These are phyloP conservation scores for Acronicta aceris DNA, from an alignment of 2,888 invertebrate species.

Conservation along the genomic window DNA sequence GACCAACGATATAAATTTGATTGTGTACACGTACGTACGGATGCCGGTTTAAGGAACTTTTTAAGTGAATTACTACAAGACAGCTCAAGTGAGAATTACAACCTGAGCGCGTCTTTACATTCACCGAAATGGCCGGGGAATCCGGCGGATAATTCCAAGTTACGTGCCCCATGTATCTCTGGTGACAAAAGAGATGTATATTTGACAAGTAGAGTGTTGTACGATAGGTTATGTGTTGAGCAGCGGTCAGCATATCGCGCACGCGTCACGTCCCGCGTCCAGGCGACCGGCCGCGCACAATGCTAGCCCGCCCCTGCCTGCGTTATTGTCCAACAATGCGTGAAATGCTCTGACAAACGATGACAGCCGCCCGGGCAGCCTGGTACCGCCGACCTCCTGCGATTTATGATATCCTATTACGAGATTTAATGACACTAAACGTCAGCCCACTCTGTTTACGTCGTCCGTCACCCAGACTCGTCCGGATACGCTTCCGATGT, in stretches of 20 bases:
- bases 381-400: constrained; percentile 83
- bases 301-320: constrained; percentile 75
- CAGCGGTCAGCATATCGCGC: constrained; percentile 56
- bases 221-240: constrained; percentile 39
- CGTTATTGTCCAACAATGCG: constrained; percentile 89
- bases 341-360: constrained; percentile 90
- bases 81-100: constrained; percentile 74
- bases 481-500: constrained; percentile 70
- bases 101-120: constrained; percentile 42
- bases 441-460: constrained; percentile 78
- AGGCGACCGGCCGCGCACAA: constrained; percentile 74
- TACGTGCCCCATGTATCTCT: constrained; percentile 39
- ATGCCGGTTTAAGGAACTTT: constrained; percentile 62
- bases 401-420: constrained; percentile 89
- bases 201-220: constrained; percentile 50
- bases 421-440: constrained; percentile 88
- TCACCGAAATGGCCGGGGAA: constrained; percentile 39
- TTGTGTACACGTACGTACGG: constrained; percentile 64
- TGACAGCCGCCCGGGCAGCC: constrained; percentile 85
- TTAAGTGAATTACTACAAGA: constrained; percentile 60
- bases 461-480: constrained; percentile 71
- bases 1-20: constrained; percentile 78
- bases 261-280: constrained; percentile 74
- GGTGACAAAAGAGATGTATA: constrained; percentile 51
- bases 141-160: constrained; percentile 45